A percentile compares a stretch with the other conserved stretches of the same genome.
phyloP scores from a whole-genome alignment of 2,797 vertebrate genomes.

The Stomatorhinus walkeri region DNA sequence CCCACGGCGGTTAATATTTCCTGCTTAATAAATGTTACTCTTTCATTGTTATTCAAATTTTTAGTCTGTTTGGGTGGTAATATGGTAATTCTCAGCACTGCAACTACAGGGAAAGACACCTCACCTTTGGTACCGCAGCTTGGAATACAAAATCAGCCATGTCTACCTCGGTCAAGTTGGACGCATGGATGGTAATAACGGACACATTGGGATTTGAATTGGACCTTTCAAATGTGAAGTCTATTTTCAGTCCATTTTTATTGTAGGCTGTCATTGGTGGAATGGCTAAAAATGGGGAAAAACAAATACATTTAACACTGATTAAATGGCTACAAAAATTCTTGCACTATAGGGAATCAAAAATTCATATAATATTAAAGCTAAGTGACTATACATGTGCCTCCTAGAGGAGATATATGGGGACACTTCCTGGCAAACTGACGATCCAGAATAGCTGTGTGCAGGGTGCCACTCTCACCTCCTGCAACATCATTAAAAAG shows the following conservation, averaged over 20 bases:
- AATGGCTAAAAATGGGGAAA: conserved; percentile 65
- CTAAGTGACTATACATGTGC: not conserved
- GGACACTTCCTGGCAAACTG: not conserved
- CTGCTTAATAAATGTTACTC: not conserved
- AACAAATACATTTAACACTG: not conserved
- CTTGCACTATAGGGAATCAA: not conserved
- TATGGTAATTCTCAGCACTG: not conserved
- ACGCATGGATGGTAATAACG: conserved; percentile 95
- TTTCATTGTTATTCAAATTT: not conserved
- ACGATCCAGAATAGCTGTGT: not conserved
- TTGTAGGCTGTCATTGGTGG: conserved; percentile 94
- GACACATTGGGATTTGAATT: conserved; percentile 93
- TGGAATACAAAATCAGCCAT: conserved; percentile 99
- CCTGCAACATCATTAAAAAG: conserved; percentile 87
- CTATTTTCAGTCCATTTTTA: conserved; percentile 99
- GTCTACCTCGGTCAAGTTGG: conserved; percentile 88
- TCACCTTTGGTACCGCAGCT: conserved; percentile 99
- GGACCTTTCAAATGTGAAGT: conserved; percentile 96
- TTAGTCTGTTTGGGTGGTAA: not conserved
- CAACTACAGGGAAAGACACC: not conserved
- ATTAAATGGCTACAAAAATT: not conserved
- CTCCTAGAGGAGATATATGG: not conserved
- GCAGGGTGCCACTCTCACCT: conserved; percentile 58
- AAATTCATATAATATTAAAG: not conserved
- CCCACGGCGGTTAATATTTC: not conserved